Percentiles rank a stretch among this genome's conserved stretches.
Conservation (phyloP, 1,140 invertebrate genomes). For the Leptopilina boulardi region DNA sequence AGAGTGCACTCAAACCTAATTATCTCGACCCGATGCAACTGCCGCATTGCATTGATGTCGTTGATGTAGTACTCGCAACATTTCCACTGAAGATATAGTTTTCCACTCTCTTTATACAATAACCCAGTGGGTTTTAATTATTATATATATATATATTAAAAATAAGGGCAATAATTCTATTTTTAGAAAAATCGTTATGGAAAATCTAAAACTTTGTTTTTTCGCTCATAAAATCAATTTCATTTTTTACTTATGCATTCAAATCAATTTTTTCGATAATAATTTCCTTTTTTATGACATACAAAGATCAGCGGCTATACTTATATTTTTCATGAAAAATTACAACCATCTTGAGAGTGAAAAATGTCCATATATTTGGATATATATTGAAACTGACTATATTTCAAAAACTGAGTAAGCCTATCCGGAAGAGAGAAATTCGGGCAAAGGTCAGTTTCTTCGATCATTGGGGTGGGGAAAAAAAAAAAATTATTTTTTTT, state of each 20-base stretch:
- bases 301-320: slow-evolving; percentile 51
- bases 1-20: slow-evolving; percentile 78
- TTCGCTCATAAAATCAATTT: too few relatives aligned
- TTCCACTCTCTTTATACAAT: slow-evolving; percentile 5
- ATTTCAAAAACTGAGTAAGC: background rate
- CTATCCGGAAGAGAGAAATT: slow-evolving; percentile 14
- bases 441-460: background rate
- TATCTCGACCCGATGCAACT: slow-evolving; percentile 76
- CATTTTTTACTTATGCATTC: too few relatives aligned
- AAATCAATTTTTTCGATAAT: too few relatives aligned
- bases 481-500: background rate
- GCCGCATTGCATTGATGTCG: slow-evolving; percentile 73
- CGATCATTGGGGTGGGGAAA: background rate
- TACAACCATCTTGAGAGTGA: background rate
- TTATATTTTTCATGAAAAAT: slow-evolving; percentile 35
- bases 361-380: background rate
- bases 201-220: too few relatives aligned
- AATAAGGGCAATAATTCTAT: too few relatives aligned
- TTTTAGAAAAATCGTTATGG: too few relatives aligned
- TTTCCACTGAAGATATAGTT: slow-evolving; percentile 46
- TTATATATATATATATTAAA: too few relatives aligned
- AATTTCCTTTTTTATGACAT: too few relatives aligned
- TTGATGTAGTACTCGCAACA: slow-evolving; percentile 46
- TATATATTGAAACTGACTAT: background rate
- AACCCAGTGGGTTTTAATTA: background rate